phyloP scores from a whole-genome alignment of 1,140 invertebrate species.

The Brachionus angularis region DNA sequence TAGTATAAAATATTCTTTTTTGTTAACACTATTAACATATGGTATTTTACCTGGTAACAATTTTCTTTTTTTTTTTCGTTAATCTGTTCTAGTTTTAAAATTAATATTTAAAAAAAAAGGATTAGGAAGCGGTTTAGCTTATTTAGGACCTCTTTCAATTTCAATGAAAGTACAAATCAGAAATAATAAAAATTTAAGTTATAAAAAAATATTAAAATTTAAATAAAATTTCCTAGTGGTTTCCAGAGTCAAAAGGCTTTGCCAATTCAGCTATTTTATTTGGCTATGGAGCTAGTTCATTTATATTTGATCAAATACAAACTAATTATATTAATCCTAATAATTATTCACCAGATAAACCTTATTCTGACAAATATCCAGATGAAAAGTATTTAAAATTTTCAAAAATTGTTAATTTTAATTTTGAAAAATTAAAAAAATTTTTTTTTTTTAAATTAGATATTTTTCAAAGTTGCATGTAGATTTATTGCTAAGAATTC shows the following conservation, averaged over 20 bases:
- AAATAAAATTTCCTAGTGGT: constrained; percentile 52
- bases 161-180: constrained; percentile 54
- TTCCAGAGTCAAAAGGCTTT: constrained; percentile 56
- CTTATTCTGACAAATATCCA: constrained; percentile 36
- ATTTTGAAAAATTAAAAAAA: background rate
- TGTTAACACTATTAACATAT: constrained; percentile 52
- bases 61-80: constrained; percentile 44
- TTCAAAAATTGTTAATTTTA: background rate
- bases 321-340: constrained; percentile 58
- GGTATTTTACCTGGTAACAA: constrained; percentile 54
- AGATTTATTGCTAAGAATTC: constrained; percentile 47
- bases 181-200: background rate
- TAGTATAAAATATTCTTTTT: constrained; percentile 52
- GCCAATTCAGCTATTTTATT: constrained; percentile 58
- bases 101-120: constrained; percentile 45
- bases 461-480: constrained; percentile 51
- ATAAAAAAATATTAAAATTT: background rate
- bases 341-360: constrained; percentile 50
- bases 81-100: background rate
- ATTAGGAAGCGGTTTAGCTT: constrained; percentile 56
- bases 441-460: constrained; percentile 47
- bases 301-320: constrained; percentile 58
- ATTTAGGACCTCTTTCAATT: constrained; percentile 54
- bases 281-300: constrained; percentile 57
- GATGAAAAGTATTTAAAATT: constrained; percentile 7